Percentiles rank a stretch among this genome's conserved stretches.
Evolutionary conservation across 1,140 invertebrate species (phyloP).

Genomic region (Goniozus legneri): DNA sequence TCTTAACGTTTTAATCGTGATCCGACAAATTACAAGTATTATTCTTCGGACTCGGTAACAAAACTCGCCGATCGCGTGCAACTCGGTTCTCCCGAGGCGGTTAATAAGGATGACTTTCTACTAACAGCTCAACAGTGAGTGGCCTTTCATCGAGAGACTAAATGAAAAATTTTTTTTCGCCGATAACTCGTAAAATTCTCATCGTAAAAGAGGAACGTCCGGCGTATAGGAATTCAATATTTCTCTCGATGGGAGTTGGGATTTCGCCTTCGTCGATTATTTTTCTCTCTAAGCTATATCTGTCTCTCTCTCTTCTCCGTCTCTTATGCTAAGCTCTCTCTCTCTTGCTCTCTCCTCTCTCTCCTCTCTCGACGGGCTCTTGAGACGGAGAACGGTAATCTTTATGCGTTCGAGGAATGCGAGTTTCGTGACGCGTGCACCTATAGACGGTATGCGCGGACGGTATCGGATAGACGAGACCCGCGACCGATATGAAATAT

Average conservation of each 20-base stretch:
- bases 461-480: background rate
- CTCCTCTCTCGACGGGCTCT: background rate
- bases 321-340: background rate
- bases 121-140: too few species aligned
- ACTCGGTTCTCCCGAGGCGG: background rate
- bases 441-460: background rate
- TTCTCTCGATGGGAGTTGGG: background rate
- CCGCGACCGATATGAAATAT: background rate
- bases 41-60: background rate
- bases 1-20: background rate
- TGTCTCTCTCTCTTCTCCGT: background rate
- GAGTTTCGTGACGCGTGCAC: background rate
- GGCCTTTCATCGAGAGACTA: too few species aligned
- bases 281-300: background rate
- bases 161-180: background rate
- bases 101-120: background rate
- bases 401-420: too few species aligned
- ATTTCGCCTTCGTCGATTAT: background rate
- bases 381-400: too few species aligned
- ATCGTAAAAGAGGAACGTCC: background rate
- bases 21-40: background rate
- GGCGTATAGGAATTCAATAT: background rate
- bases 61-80: background rate
- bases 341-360: background rate
- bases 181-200: background rate